Base-by-base conservation (phyloP, 2,888 invertebrate genomes). In the Troglohyphantes excavatus region DNA sequence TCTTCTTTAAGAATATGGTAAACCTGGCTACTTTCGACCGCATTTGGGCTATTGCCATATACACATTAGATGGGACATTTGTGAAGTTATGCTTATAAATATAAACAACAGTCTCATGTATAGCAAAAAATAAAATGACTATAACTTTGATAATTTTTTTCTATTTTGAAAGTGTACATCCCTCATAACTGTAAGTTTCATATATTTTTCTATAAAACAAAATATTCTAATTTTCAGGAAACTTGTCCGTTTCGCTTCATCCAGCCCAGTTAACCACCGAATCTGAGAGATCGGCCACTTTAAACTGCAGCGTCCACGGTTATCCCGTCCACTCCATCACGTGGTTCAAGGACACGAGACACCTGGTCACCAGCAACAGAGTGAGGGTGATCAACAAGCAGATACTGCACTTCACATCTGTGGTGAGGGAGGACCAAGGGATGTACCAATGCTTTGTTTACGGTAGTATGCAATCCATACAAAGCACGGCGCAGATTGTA, bases 361-460 rank as follows among this genome's bases (percentile, higher is more conserved):
- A 95, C 91, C 94, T 96, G 89, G 94, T 95, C 84, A 93, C 95
- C 17, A 88, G 84, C 65, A 84, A 75, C 23, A 68, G 90, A 67
- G 87, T 90, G 3, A 75, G 89, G 11, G 67, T 86, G 27, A 84
- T 90, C 21, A 76, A 92, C n/a, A 85, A 92, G 73, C 92, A 92
- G 84, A 91, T 90, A 65, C 91, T 94, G 92, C 94, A 92, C 93
- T 96, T 94, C 94, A 95, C 93, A 94, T 95, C 93, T 11, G 96
- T 97, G 75, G 96, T 96, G 91, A 96, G 96, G 92, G 96, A 96
- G 88, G 98, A 98, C 93, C 95, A 96, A 88, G 98, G 98, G 65
- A 96, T 98, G 95, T 98, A 97, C 94, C 98, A 98, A 93, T 98
- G 98, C 93, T 96, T 98, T 92, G 97, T 96, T 5, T 96, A 96